phyloP scores from a whole-genome alignment of 35 echinoderm and acorn worm genomes.

The Apostichopus parvimensis region DNA sequence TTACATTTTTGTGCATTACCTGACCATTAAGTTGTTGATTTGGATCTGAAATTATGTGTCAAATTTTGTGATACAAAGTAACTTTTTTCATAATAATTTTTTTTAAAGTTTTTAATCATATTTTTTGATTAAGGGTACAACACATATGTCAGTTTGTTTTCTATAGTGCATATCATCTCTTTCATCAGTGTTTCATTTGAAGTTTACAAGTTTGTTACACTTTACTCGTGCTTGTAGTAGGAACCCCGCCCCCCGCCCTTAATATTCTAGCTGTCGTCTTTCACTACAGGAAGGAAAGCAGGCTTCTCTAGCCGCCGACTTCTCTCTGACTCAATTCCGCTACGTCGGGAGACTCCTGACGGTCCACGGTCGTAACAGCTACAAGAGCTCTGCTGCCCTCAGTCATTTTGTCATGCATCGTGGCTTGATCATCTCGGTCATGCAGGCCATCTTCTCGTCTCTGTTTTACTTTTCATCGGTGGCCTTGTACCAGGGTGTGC shows the following conservation, averaged over 20 bases:
- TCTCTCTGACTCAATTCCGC: slow-evolving; percentile 95
- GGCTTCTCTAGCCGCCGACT: slow-evolving; percentile 93
- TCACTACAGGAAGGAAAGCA: slow-evolving; percentile 91
- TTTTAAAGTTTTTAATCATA: too few relatives aligned
- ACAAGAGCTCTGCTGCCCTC: slow-evolving; percentile 92
- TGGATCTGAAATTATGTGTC: too few relatives aligned
- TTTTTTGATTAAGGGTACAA: too few relatives aligned
- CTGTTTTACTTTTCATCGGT: slow-evolving; percentile 98
- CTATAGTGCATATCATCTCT: too few relatives aligned
- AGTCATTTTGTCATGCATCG: slow-evolving; percentile 99
- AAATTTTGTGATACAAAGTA: too few relatives aligned
- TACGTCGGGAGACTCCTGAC: slow-evolving; percentile 85
- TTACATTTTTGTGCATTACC: too few relatives aligned
- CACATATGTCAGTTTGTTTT: too few relatives aligned
- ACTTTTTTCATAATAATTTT: too few relatives aligned
- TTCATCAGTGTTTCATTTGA: background rate
- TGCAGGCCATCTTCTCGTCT: slow-evolving; percentile 98
- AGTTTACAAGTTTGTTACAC: background rate
- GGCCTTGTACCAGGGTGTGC: slow-evolving; percentile 93
- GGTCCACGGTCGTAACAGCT: slow-evolving; percentile 96
- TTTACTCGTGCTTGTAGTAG: too few relatives aligned
- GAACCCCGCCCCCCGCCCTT: background rate
- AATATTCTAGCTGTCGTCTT: slow-evolving; percentile 3
- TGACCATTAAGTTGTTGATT: too few relatives aligned
- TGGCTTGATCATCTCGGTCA: slow-evolving; percentile 96